Evolutionary conservation across 2,888 invertebrate species (phyloP).

Genomic region (Macrophya alboannulata): DNA sequence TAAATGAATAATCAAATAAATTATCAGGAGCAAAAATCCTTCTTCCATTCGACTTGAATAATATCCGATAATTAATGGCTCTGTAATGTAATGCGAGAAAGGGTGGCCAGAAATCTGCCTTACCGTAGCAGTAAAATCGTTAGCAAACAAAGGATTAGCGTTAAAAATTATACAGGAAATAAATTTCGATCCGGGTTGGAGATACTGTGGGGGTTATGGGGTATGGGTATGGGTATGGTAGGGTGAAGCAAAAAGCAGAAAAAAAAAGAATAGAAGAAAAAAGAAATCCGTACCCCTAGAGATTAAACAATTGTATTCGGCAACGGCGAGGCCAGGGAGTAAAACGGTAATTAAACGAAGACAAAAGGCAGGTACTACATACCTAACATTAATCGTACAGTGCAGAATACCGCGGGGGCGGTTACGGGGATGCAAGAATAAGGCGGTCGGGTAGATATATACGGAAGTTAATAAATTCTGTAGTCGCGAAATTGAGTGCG

Average conservation of each 20-base stretch:
- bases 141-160: slow-evolving; percentile 41
- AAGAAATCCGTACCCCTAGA: slow-evolving; percentile 46
- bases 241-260: slow-evolving; percentile 19
- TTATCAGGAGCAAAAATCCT: neutral
- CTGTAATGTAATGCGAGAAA: neutral
- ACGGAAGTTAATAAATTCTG: slow-evolving; percentile 51
- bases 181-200: slow-evolving; percentile 26
- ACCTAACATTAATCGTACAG: slow-evolving; percentile 33
- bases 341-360: slow-evolving; percentile 51
- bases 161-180: slow-evolving; percentile 45
- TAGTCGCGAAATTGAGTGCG: slow-evolving; percentile 50
- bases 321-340: slow-evolving; percentile 5
- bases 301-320: slow-evolving; percentile 52
- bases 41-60: neutral
- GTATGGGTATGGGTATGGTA: neutral
- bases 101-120: slow-evolving; percentile 34
- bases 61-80: slow-evolving; percentile 27
- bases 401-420: neutral
- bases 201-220: neutral
- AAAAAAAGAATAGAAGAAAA: slow-evolving; percentile 44
- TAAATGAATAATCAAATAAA: neutral
- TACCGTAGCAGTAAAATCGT: slow-evolving; percentile 14
- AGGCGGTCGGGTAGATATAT: neutral
- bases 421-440: neutral
- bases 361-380: slow-evolving; percentile 8